These are phyloP conservation scores for Lapara coniferarum DNA, from an alignment of 2,888 invertebrate genomes.

Conservation along the genomic window DNA sequence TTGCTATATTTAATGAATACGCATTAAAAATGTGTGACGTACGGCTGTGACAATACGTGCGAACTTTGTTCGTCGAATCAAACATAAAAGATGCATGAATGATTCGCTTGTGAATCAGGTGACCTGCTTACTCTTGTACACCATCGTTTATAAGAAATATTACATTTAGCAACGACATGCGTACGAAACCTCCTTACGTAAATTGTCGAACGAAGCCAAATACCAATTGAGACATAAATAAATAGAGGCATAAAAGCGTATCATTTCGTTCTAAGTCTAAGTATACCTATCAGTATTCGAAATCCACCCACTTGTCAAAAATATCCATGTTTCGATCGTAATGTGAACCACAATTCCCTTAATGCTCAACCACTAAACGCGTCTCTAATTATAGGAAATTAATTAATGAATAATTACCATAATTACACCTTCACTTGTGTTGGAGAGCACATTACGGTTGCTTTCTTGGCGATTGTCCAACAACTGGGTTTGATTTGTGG, in stretches of 20 bases:
- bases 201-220: background rate
- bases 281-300: too few species aligned
- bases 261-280: too few species aligned
- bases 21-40: conserved; percentile 14
- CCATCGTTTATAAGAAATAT: too few species aligned
- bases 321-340: background rate
- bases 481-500: conserved; percentile 9
- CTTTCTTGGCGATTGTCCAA: conserved; percentile 13
- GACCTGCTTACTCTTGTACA: too few species aligned
- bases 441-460: background rate
- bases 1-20: conserved; percentile 26
- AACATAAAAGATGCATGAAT: background rate
- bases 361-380: background rate
- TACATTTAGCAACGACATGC: too few species aligned
- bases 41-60: too few species aligned
- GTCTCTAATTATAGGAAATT: conserved; percentile 16
- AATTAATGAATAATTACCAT: conserved; percentile 19
- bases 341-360: background rate
- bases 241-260: background rate
- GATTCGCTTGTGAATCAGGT: background rate
- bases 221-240: background rate
- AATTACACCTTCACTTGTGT: conserved; percentile 11
- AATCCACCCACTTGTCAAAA: background rate
- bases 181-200: too few species aligned
- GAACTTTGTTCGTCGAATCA: background rate